phyloP scores from a whole-genome alignment of 1,140 invertebrate species.

The Tetraneura akinire region DNA sequence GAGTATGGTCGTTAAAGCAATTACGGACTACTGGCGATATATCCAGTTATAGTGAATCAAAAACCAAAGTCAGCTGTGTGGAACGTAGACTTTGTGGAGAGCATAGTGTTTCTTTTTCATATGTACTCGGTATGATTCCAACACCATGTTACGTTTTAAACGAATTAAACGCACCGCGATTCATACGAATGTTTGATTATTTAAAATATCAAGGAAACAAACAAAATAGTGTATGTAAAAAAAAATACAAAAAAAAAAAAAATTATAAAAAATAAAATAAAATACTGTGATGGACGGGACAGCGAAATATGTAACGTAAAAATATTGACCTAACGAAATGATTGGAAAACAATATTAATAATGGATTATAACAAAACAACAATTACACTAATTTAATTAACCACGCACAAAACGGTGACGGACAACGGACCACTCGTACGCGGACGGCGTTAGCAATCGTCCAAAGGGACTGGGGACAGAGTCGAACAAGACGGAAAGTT shows the following conservation, averaged over 20 bases:
- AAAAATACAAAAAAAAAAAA: no score
- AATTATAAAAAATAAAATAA: no score
- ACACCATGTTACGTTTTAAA: not conserved
- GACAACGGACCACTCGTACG: not conserved
- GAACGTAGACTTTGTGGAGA: not conserved
- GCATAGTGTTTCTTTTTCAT: slow-evolving; percentile 15
- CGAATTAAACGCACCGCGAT: not conserved
- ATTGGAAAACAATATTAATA: not conserved
- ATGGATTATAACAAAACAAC: not conserved
- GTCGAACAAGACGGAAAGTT: slow-evolving; percentile 5
- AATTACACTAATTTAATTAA: not conserved
- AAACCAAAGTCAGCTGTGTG: slow-evolving; percentile 12
- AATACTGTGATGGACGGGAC: not conserved
- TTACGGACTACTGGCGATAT: not conserved
- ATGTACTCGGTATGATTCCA: not conserved
- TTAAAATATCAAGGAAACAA: not conserved
- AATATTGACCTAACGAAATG: not conserved
- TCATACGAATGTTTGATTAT: not conserved
- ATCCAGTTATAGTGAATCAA: not conserved
- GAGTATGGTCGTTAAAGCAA: not conserved
- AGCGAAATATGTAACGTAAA: no score
- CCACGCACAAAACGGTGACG: not conserved
- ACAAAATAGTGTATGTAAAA: no score
- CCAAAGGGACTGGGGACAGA: not conserved
- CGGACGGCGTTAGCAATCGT: not conserved